Percentiles rank a stretch among this genome's conserved stretches.
Evolutionary conservation across 2,888 invertebrate species (phyloP).

Genomic region (Drosophila quinaria): DNA sequence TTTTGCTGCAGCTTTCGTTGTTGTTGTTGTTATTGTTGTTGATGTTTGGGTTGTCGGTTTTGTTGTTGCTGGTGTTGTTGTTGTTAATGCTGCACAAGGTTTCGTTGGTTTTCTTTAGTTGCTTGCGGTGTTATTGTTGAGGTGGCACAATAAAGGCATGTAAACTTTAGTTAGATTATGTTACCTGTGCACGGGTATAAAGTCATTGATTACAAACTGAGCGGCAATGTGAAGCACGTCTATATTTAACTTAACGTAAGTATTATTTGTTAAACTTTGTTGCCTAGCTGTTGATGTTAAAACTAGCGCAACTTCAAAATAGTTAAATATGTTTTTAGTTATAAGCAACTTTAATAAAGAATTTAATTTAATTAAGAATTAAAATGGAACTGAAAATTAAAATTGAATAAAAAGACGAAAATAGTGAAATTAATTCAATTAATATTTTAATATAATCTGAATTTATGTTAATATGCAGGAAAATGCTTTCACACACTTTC

Average conservation of each 20-base stretch:
- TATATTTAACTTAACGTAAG: constrained; percentile 3
- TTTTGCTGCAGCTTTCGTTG: constrained; percentile 33
- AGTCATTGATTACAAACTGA: constrained; percentile 49
- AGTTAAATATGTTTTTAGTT: no score
- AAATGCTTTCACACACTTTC: not conserved
- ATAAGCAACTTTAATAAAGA: no score
- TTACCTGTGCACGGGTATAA: constrained; percentile 45
- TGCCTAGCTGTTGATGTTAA: not conserved
- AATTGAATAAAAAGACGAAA: not conserved
- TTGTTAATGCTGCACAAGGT: constrained; percentile 28
- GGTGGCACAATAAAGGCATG: constrained; percentile 54
- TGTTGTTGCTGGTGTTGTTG: constrained; percentile 10
- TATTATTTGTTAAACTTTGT: not conserved
- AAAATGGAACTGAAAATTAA: no score
- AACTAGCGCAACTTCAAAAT: no score
- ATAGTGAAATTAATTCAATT: not conserved
- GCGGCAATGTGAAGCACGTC: constrained; percentile 9
- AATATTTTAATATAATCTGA: not conserved
- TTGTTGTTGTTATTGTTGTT: constrained; percentile 4
- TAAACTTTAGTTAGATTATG: constrained; percentile 62
- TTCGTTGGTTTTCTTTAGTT: constrained; percentile 52
- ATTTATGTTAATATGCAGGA: not conserved
- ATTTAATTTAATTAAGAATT: no score
- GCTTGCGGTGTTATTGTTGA: constrained; percentile 58
- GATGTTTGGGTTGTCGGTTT: constrained; percentile 6